A percentile compares a stretch with the other conserved stretches of the same genome.
Conservation (phyloP, 2,113 vertebrate species). For the Mormoops blainvillei region DNA sequence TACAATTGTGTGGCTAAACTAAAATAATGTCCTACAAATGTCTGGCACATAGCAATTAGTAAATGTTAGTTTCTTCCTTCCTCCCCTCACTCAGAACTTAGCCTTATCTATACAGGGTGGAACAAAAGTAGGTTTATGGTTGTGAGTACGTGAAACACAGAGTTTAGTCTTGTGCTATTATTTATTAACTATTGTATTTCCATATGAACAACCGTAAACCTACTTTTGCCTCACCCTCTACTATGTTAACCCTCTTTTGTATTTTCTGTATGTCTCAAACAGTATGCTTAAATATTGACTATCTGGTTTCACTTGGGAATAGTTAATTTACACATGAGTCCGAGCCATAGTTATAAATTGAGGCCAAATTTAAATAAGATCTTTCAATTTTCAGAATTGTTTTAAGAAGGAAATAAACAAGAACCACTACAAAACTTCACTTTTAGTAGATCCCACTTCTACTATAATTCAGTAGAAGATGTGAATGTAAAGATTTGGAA, state of each 20-base stretch:
- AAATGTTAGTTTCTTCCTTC: background rate
- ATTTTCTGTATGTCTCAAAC: background rate
- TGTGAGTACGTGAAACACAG: too few species aligned
- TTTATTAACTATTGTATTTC: too few species aligned
- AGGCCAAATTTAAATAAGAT: background rate
- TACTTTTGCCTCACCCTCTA: background rate
- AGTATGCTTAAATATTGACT: background rate
- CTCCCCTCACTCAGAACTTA: background rate
- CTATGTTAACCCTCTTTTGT: background rate
- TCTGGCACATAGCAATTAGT: background rate
- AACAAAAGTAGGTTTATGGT: too few species aligned
- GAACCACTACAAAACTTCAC: background rate
- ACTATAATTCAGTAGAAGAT: background rate
- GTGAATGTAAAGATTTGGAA: background rate
- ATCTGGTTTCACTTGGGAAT: background rate
- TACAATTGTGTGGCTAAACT: background rate
- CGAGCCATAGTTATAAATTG: background rate
- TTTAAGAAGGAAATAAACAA: constrained; percentile 10
- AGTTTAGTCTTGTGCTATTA: too few species aligned
- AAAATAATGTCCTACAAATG: background rate
- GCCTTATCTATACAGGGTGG: background rate
- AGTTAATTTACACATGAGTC: background rate
- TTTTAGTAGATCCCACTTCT: background rate
- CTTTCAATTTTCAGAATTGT: background rate
- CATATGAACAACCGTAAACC: background rate